Conservation (phyloP, 2,113 vertebrate species). For the Tauraco erythrolophus region DNA sequence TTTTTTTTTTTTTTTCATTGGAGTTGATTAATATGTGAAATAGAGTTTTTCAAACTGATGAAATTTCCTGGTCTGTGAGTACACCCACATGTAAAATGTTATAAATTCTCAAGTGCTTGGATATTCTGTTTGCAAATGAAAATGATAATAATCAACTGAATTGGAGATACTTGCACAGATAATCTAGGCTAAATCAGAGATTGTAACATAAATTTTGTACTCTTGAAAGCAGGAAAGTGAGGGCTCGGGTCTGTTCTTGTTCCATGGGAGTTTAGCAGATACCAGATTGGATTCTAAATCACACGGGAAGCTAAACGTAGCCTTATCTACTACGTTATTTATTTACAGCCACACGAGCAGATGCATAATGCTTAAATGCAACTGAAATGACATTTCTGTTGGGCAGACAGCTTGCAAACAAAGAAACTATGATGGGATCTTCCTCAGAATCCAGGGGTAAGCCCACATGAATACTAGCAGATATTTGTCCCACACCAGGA, state of each 20-base stretch:
- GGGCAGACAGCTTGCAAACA: conserved; percentile 34
- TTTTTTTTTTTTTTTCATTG: neutral
- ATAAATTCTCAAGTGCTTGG: neutral
- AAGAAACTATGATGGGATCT: neutral
- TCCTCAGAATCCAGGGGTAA: neutral
- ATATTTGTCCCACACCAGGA: neutral
- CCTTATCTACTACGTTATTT: conserved; percentile 20
- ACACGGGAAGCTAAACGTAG: conserved; percentile 8
- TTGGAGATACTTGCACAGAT: neutral
- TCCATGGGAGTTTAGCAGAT: conserved; percentile 1
- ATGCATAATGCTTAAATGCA: conserved; percentile 40
- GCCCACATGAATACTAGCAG: neutral
- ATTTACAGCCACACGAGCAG: conserved; percentile 50
- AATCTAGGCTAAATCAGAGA: neutral
- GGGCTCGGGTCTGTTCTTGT: neutral
- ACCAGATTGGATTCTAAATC: conserved; percentile 36
- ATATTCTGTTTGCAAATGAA: neutral
- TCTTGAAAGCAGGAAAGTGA: neutral
- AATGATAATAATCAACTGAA: neutral
- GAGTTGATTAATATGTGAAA: neutral
- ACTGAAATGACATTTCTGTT: conserved; percentile 50
- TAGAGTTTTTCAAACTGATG: neutral
- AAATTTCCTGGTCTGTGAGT: neutral
- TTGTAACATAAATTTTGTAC: neutral
- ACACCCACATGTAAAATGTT: neutral